A percentile compares a stretch with the other conserved stretches of the same genome.
Conservation (phyloP, 2,113 vertebrate genomes). For the human (Homo sapiens) region GRCh38 chrX:24903501-24904000, state of each 20-base stretch:
- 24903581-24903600: not conserved
- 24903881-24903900: not conserved
- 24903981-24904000: no score
- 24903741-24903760: constrained; percentile 11
- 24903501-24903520: not conserved
- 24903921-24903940: no score
- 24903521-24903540: not conserved
- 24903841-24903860: not conserved
- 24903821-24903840: not conserved
- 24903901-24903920: not conserved
- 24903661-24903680: constrained; percentile 28
- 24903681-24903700: not conserved
- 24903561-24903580: not conserved
- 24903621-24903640: not conserved
- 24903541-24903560: not conserved
- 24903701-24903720: constrained; percentile 13
- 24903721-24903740: not conserved
- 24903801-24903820: not conserved
- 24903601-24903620: not conserved
- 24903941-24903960: no score
- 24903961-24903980: no score
- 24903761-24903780: constrained; percentile 21
- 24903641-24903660: constrained; percentile 4
- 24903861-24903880: not conserved
- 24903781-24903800: not conserved